Evolutionary conservation across 1,140 invertebrate species (phyloP), one percentile per base, ranked within the genome.

Genomic region (Aphelenchoides besseyi): DNA sequence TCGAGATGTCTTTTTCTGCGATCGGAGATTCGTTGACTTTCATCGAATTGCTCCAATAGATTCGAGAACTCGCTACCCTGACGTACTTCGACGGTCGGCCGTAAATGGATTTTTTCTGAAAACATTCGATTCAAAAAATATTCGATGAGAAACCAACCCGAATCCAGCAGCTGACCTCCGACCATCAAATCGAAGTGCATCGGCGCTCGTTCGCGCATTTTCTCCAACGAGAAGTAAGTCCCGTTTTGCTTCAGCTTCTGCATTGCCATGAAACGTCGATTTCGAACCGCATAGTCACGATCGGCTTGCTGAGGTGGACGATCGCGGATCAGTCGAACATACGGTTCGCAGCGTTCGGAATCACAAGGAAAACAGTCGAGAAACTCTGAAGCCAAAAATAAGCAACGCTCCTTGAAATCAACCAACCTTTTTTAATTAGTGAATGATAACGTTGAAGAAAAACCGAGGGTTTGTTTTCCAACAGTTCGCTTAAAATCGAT

Each of bases 161-260:
- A 89, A 67, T 90, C 88, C 3, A 89, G 90, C 71, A 94, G 84
- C 85, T 91, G 93, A 80, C 91, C 90, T 0, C 92, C 93, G 66
- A 95, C 86, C 67, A 96, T 86, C 79, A 94, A 90, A 64, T 95
- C 91, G 86, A 92, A 96, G 0, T 95, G 84, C 63, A 92, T 87
- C 0, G 93, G 93, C 86, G 93, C 92, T 74, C 94, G 85, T 75
- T 90, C 90, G 89, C 92, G 92, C 93, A 96, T 96, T 88, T 93
- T 91, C 70, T 89, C 89, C 83, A 95, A 92, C 84, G 90, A 91
- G 79, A 96, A 96, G 85, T 95, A 95, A 29, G 88, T 87, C 41
- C 90, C 88, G 69, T 90, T 88, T 28, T 86, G 81, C 48, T 92
- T 86, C 48, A 96, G 84, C 77, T 89, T 87, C 75, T 91, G 89